phyloP scores from a whole-genome alignment of 1,140 invertebrate genomes.

The Drosophila willistoni region DNA sequence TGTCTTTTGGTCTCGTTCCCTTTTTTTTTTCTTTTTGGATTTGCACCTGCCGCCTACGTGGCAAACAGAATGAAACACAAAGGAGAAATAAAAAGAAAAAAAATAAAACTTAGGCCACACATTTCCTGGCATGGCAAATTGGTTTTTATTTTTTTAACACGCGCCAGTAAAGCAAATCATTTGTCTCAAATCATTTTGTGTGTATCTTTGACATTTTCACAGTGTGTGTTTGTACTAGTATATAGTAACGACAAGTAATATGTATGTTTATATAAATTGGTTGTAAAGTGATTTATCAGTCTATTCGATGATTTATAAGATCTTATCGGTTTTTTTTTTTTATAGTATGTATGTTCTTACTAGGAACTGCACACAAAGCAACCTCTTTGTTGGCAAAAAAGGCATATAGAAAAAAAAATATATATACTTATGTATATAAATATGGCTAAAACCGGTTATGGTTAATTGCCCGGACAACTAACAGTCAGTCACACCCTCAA shows the following conservation, averaged over 20 bases:
- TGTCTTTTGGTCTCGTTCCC: constrained; percentile 45
- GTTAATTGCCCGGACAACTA: constrained; percentile 25
- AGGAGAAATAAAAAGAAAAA: constrained; percentile 40
- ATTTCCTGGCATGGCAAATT: constrained; percentile 71
- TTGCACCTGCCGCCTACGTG: constrained; percentile 58
- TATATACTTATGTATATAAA: constrained; percentile 26
- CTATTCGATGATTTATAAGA: constrained; percentile 26
- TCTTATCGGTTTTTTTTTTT: constrained; percentile 63
- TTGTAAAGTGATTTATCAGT: constrained; percentile 50
- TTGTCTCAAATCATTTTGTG: constrained; percentile 51
- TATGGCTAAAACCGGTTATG: constrained; percentile 61
- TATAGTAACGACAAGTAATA: too few relatives aligned
- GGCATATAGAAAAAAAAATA: constrained; percentile 5
- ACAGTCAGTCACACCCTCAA: constrained; percentile 52
- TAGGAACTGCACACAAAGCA: constrained; percentile 49
- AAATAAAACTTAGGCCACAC: constrained; percentile 34
- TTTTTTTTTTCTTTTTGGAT: constrained; percentile 22
- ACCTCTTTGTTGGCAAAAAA: constrained; percentile 51
- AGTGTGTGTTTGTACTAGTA: constrained; percentile 1
- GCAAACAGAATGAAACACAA: constrained; percentile 43
- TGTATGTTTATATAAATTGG: constrained; percentile 15
- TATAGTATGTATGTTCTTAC: not conserved
- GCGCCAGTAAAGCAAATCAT: constrained; percentile 47
- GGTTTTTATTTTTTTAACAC: constrained; percentile 40
- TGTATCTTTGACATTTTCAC: constrained; percentile 46